Conservation (phyloP, 2,888 invertebrate species). For the Panzeria rudis region DNA sequence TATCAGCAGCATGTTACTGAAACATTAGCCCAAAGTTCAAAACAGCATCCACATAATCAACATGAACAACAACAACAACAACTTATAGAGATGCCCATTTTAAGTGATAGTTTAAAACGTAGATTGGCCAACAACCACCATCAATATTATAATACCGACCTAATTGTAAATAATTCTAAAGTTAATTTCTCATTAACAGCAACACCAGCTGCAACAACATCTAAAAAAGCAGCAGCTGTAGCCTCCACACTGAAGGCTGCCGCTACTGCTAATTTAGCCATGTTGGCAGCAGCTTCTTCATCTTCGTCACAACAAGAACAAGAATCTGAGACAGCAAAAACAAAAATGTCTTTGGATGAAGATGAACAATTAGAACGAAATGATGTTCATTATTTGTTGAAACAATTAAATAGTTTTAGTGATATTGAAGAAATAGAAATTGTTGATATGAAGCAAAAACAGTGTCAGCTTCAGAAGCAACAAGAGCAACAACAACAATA, state of each 20-base stretch:
- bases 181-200: slow-evolving; percentile 67
- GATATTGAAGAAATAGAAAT: slow-evolving; percentile 84
- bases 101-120: slow-evolving; percentile 77
- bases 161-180: slow-evolving; percentile 77
- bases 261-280: slow-evolving; percentile 67
- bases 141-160: slow-evolving; percentile 78
- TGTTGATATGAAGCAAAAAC: slow-evolving; percentile 83
- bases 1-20: slow-evolving; percentile 75
- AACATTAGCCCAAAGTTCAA: slow-evolving; percentile 69
- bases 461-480: slow-evolving; percentile 76
- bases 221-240: slow-evolving; percentile 46
- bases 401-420: slow-evolving; percentile 84
- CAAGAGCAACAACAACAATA: slow-evolving; percentile 58
- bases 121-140: slow-evolving; percentile 73
- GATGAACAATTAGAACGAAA: slow-evolving; percentile 83
- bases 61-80: slow-evolving; percentile 74
- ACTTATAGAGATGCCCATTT: slow-evolving; percentile 74
- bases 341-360: slow-evolving; percentile 71
- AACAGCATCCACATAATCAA: slow-evolving; percentile 72
- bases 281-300: slow-evolving; percentile 60
- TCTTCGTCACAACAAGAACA: slow-evolving; percentile 71
- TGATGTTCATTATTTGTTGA: slow-evolving; percentile 84
- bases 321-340: slow-evolving; percentile 41
- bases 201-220: slow-evolving; percentile 57
- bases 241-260: slow-evolving; percentile 68